Percentiles rank a stretch among this genome's conserved stretches.
Evolutionary conservation across 2,797 vertebrate genomes (phyloP).

Genomic region (Myripristis jacobus): DNA sequence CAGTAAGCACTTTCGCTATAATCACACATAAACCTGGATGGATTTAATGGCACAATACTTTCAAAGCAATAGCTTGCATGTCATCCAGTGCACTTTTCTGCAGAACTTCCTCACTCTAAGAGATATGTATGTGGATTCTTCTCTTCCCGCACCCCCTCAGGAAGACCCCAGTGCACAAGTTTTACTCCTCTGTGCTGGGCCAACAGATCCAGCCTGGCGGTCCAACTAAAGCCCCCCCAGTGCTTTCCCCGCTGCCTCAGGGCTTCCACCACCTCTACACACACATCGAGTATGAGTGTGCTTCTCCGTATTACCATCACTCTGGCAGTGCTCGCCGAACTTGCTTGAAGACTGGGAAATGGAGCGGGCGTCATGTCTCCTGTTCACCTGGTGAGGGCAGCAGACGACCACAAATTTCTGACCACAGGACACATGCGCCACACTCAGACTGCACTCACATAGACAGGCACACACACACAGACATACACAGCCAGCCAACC

Average conservation of each 20-base stretch:
- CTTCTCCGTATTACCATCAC: slow-evolving; percentile 92
- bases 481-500: neutral
- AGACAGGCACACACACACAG: neutral
- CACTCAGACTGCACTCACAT: neutral
- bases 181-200: slow-evolving; percentile 86
- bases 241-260: slow-evolving; percentile 84
- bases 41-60: neutral
- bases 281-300: slow-evolving; percentile 93
- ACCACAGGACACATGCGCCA: too few species aligned
- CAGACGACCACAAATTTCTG: slow-evolving; percentile 40
- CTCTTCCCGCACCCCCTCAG: slow-evolving; percentile 72
- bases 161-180: slow-evolving; percentile 92
- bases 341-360: slow-evolving; percentile 96
- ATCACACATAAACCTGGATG: too few species aligned
- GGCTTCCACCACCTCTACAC: slow-evolving; percentile 94
- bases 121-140: neutral
- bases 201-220: slow-evolving; percentile 75
- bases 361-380: slow-evolving; percentile 95
- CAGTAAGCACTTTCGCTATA: too few species aligned
- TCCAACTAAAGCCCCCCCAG: slow-evolving; percentile 85
- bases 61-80: neutral
- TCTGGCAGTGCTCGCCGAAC: slow-evolving; percentile 93
- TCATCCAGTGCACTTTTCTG: neutral
- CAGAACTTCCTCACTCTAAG: neutral
- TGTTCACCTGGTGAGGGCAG: slow-evolving; percentile 94